Conservation (phyloP, 2,888 invertebrate genomes). For the Nudaria mundana region DNA sequence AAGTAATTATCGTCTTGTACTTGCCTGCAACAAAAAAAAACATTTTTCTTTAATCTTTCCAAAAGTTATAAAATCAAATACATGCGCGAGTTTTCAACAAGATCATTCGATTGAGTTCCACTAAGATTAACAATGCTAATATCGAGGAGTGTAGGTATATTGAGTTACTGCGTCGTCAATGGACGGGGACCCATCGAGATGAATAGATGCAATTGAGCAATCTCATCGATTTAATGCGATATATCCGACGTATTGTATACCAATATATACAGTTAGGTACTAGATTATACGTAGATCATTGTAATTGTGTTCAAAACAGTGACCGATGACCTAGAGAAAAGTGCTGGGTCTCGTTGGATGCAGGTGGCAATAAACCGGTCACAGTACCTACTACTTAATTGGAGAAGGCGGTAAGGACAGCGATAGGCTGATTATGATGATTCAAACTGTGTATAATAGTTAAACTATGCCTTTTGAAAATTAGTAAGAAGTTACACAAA, state of each 20-base stretch:
- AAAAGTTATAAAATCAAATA: too few relatives aligned
- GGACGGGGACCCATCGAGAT: slow-evolving; percentile 47
- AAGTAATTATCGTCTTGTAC: neutral
- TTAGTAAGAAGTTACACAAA: slow-evolving; percentile 14
- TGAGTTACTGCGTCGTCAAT: slow-evolving; percentile 43
- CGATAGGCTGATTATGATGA: too few relatives aligned
- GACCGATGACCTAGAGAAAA: too few relatives aligned
- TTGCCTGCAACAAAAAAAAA: neutral
- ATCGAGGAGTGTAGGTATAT: slow-evolving; percentile 44
- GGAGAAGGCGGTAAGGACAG: too few relatives aligned
- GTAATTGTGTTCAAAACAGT: too few relatives aligned
- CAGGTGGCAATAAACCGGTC: too few relatives aligned
- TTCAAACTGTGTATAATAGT: too few relatives aligned
- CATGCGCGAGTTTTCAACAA: neutral
- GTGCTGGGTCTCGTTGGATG: too few relatives aligned
- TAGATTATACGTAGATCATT: too few relatives aligned
- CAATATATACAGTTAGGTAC: neutral
- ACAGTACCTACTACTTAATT: too few relatives aligned
- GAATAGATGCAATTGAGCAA: slow-evolving; percentile 57
- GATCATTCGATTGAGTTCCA: slow-evolving; percentile 7
- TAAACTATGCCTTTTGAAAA: too few relatives aligned
- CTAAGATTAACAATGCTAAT: slow-evolving; percentile 32
- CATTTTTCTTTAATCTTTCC: neutral
- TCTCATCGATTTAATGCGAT: slow-evolving; percentile 21
- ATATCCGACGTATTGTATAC: neutral